These are phyloP conservation scores for rabbit (Oryctolagus cuniculus) DNA, from an alignment of 2,113 vertebrate species.

Conservation along the genomic window mOryCun1.1 NC_091436.1:48590501-48591000, in stretches of 20 bases:
- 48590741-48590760: constrained; percentile 42
- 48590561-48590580: constrained; percentile 12
- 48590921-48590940: constrained; percentile 25
- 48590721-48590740: neutral
- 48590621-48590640: neutral
- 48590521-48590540: neutral
- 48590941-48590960: constrained; percentile 19
- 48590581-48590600: constrained; percentile 31
- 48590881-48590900: constrained; percentile 22
- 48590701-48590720: neutral
- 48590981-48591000: neutral
- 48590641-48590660: constrained; percentile 17
- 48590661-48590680: neutral
- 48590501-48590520: neutral
- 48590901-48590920: constrained; percentile 26
- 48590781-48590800: neutral
- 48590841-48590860: constrained; percentile 1
- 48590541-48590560: neutral
- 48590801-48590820: neutral
- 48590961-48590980: neutral
- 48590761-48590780: constrained; percentile 23
- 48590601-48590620: constrained; percentile 27
- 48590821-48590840: neutral
- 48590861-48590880: constrained; percentile 37
- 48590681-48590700: neutral